phyloP scores from a whole-genome alignment of 2,888 invertebrate genomes.

The Ichneumoninae sp. region DNA sequence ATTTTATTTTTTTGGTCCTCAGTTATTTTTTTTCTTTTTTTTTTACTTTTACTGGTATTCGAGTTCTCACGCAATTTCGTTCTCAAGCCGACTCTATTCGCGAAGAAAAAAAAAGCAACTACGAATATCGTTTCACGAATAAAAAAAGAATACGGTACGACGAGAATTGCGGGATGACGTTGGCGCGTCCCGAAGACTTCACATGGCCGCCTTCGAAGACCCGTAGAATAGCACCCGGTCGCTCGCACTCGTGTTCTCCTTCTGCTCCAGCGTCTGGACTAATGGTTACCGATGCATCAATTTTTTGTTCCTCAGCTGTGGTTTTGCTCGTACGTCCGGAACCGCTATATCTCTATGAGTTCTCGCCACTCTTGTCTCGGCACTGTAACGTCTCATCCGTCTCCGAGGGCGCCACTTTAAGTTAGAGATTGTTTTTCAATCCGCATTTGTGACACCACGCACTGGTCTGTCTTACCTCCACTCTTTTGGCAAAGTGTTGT shows the following conservation, averaged over 20 bases:
- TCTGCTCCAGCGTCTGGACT: slow-evolving; percentile 4
- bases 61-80: slow-evolving; percentile 3
- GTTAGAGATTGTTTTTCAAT: not conserved
- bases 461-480: not conserved
- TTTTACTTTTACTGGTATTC: slow-evolving; percentile 1
- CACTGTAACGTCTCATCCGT: slow-evolving; percentile 11
- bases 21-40: not conserved
- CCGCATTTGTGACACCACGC: not conserved
- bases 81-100: not conserved
- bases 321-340: not conserved
- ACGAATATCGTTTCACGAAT: slow-evolving; percentile 8
- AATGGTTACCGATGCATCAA: slow-evolving; percentile 46
- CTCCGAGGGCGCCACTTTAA: not conserved
- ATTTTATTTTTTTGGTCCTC: not conserved
- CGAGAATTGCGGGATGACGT: slow-evolving; percentile 7
- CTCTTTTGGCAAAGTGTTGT: not conserved
- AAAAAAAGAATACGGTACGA: not conserved
- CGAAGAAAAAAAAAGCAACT: not conserved
- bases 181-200: slow-evolving; percentile 9
- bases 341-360: slow-evolving; percentile 14
- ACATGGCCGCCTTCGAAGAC: slow-evolving; percentile 8
- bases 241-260: not conserved
- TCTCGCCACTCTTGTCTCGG: slow-evolving; percentile 10
- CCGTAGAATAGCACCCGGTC: slow-evolving; percentile 8
- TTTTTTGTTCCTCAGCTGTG: slow-evolving; percentile 22